phyloP scores from a whole-genome alignment of 2,888 invertebrate genomes.

The Hedya salicella region DNA sequence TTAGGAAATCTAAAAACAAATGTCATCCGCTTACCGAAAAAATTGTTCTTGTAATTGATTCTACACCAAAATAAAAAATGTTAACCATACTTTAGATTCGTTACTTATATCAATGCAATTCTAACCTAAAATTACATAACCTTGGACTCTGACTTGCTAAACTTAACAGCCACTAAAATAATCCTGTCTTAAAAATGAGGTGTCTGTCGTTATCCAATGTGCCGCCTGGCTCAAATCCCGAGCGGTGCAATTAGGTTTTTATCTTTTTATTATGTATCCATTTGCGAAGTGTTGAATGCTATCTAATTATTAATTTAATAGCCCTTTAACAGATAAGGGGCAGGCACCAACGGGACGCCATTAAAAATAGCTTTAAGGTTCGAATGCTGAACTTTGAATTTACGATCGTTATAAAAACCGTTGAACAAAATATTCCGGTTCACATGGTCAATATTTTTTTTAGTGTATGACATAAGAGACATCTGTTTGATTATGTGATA shows the following conservation, averaged over 20 bases:
- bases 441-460: slow-evolving; percentile 14
- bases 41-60: no score
- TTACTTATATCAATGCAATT: no score
- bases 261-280: slow-evolving; percentile 45
- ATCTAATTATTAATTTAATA: slow-evolving; percentile 45
- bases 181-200: slow-evolving; percentile 3
- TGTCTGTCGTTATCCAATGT: slow-evolving; percentile 29
- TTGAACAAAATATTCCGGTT: slow-evolving; percentile 19
- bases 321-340: slow-evolving; percentile 43
- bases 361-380: slow-evolving; percentile 39
- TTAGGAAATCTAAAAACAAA: no score
- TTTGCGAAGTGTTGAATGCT: slow-evolving; percentile 45
- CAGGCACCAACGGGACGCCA: slow-evolving; percentile 29
- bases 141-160: neutral
- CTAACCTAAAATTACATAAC: neutral
- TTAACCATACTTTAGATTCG: no score
- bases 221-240: slow-evolving; percentile 36
- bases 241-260: slow-evolving; percentile 42
- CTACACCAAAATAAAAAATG: no score
- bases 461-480: slow-evolving; percentile 1
- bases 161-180: neutral
- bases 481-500: neutral
- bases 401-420: slow-evolving; percentile 24
- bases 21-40: no score
- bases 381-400: slow-evolving; percentile 22